These are phyloP conservation scores for Perodicticus potto DNA, from an alignment of 2,797 vertebrate genomes.

Conservation along the genomic window DNA sequence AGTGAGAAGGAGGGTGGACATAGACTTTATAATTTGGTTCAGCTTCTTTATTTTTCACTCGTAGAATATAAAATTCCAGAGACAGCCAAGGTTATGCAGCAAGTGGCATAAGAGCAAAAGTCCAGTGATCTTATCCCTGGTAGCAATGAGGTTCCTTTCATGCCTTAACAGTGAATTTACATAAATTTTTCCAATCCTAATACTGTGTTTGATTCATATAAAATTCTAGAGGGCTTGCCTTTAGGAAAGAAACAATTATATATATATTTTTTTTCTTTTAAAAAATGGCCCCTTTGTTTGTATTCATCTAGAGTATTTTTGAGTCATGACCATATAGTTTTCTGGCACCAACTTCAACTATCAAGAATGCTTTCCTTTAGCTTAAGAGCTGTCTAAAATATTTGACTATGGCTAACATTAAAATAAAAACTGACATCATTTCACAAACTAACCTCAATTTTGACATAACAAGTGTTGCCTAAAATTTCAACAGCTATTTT, in stretches of 20 bases:
- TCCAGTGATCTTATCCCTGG: accelerated
- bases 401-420: not conserved
- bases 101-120: not conserved
- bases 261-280: not conserved
- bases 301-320: slow-evolving; percentile 1
- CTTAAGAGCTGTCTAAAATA: not conserved
- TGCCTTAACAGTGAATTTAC: not conserved
- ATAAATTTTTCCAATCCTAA: not conserved
- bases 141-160: not conserved
- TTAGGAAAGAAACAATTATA: not conserved
- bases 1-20: not conserved
- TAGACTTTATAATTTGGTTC: not conserved
- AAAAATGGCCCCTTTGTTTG: not conserved
- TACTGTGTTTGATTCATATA: not conserved
- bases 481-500: not conserved
- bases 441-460: not conserved
- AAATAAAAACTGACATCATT: not conserved
- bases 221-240: not conserved
- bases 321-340: not conserved
- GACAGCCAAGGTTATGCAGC: not conserved
- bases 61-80: not conserved
- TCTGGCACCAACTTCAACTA: not conserved
- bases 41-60: not conserved
- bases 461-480: not conserved
- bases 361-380: not conserved